Base-by-base conservation (phyloP, 2,113 vertebrate genomes). In the Bombycilla garrulus region DNA sequence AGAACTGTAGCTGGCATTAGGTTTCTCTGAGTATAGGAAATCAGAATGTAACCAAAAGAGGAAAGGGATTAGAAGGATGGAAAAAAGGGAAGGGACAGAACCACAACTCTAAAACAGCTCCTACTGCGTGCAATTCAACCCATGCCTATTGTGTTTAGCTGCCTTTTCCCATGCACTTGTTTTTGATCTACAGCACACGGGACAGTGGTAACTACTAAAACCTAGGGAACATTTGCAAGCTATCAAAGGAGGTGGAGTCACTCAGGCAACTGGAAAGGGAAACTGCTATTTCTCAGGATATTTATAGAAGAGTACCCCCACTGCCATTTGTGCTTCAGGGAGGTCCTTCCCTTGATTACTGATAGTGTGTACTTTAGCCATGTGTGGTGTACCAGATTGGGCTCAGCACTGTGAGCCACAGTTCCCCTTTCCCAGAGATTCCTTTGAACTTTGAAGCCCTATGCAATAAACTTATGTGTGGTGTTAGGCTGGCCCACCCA, bases 241-340 rank as follows among this genome's bases (percentile, higher is more conserved):
- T 96, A 95, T 98, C 97, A 97, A 86, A 97, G 66, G 92, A 96
- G 96, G 92, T 77, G 93, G 93, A 96, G 97, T 94, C 90, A 90
- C 83, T 92, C 66, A 71, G 95, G 89, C 94, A 95, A 94, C 93
- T 97, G 95, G 85, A 95, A 96, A 95, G 94, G 93, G 97, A 97
- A 90, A 91, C 35, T 94, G 95, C 88, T 94, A 50, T 96, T 95
- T 94, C 94, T 93, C 81, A 88, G 95, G 94, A 95, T 98, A 97
- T 98, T 98, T 98, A 98, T 97, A 98, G 97, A 97, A 97, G 94
- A 90, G 79, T 97, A 97, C 97, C 95, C 93, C 95, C 93, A 96
- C 77, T 96, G 93, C 96, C 97, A 94, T 96, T 97, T 96, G 95
- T 93, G 81, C 97, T 97, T 23, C 97, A 94, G 96, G 98, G 98